These are phyloP conservation scores for Drosophila sucinea DNA, from an alignment of 1,140 invertebrate species.

Conservation along the genomic window DNA sequence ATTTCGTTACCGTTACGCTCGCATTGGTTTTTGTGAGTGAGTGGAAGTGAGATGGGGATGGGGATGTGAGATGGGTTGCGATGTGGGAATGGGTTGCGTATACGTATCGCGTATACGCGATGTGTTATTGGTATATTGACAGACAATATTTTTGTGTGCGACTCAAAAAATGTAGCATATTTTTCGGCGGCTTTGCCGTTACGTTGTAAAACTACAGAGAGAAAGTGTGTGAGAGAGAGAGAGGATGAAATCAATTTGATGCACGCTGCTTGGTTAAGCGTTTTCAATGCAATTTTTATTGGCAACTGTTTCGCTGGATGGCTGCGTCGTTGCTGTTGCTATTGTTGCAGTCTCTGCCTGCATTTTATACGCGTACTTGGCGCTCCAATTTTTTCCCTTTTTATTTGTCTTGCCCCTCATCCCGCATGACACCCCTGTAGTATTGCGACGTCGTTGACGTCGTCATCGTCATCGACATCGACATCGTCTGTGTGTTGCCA, in stretches of 20 bases:
- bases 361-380: slow-evolving; percentile 47
- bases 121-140: slow-evolving; percentile 50
- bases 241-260: slow-evolving; percentile 77
- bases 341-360: slow-evolving; percentile 32
- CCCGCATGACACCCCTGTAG: background rate
- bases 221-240: background rate
- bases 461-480: slow-evolving; percentile 34
- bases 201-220: slow-evolving; percentile 56
- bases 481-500: slow-evolving; percentile 36
- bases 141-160: slow-evolving; percentile 76
- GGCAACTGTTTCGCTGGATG: slow-evolving; percentile 70
- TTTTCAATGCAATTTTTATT: slow-evolving; percentile 82
- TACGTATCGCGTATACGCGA: slow-evolving; percentile 32
- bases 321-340: slow-evolving; percentile 23
- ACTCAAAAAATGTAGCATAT: slow-evolving; percentile 67
- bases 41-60: slow-evolving; percentile 19
- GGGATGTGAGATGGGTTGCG: background rate
- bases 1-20: slow-evolving; percentile 56
- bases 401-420: slow-evolving; percentile 9
- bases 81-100: slow-evolving; percentile 1
- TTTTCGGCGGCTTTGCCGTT: slow-evolving; percentile 45
- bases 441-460: slow-evolving; percentile 25
- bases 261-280: slow-evolving; percentile 78
- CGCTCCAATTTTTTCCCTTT: background rate
- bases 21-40: slow-evolving; percentile 30